Percentiles rank a stretch among this genome's conserved stretches.
Evolutionary conservation across 2,113 vertebrate genomes (phyloP).

Genomic region (Ibidorhyncha struthersii): DNA sequence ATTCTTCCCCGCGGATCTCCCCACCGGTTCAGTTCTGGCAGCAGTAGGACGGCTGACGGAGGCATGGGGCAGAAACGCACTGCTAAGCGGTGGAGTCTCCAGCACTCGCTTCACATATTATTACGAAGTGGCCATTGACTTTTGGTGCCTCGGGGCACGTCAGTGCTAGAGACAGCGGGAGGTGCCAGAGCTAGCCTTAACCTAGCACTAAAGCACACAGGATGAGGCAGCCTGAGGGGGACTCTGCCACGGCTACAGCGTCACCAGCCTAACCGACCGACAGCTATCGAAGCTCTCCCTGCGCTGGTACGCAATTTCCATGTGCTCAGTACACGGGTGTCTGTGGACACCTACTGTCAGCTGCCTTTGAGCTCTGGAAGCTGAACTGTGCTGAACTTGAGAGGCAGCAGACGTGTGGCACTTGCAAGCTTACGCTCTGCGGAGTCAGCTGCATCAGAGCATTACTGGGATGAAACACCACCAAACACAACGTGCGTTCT

Average conservation of each 20-base stretch:
- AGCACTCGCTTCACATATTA: accelerated
- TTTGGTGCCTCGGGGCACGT: neutral
- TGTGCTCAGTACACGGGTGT: neutral
- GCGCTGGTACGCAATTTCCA: accelerated
- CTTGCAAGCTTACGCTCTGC: neutral
- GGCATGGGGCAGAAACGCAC: accelerated
- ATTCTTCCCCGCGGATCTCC: neutral
- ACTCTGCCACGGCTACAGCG: neutral
- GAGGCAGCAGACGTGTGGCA: neutral
- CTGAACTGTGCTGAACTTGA: neutral
- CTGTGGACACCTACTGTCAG: neutral
- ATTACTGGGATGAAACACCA: accelerated
- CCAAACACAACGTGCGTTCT: accelerated
- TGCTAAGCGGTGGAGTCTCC: accelerated
- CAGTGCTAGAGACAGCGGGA: neutral
- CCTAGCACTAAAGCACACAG: neutral
- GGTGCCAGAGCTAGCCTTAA: neutral
- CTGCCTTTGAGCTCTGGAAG: neutral
- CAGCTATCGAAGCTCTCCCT: neutral
- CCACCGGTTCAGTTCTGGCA: neutral
- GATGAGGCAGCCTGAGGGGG: neutral
- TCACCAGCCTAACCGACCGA: neutral
- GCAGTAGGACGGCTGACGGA: neutral
- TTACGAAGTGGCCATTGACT: neutral
- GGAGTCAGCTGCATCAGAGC: neutral